Evolutionary conservation across 2,797 vertebrate genomes (phyloP).

Genomic region (Danio albolineatus): DNA sequence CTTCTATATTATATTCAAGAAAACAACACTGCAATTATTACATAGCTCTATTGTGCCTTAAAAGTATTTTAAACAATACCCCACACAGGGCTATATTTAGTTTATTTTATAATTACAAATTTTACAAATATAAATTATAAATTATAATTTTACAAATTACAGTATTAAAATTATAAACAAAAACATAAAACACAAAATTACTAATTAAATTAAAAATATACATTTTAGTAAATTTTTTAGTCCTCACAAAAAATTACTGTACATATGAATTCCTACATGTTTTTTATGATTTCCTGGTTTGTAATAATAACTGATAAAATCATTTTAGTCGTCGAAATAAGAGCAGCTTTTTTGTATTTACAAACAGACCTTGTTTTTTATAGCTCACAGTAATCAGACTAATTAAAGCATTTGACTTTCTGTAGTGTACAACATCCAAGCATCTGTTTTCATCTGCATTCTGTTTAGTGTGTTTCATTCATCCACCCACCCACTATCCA

Average conservation of each 20-base stretch:
- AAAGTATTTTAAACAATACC: too few species aligned
- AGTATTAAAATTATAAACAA: too few species aligned
- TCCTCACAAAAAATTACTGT: not conserved
- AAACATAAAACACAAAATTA: too few species aligned
- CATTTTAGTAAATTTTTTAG: too few species aligned
- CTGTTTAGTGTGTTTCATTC: conserved; percentile 19
- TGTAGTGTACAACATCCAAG: not conserved
- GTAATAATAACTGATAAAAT: not conserved
- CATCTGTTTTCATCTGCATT: conserved; percentile 37
- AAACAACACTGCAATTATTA: too few species aligned
- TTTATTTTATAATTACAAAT: too few species aligned
- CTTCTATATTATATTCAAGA: too few species aligned
- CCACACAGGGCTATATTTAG: too few species aligned
- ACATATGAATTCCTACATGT: not conserved
- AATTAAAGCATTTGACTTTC: conserved; percentile 11
- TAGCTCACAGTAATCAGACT: not conserved
- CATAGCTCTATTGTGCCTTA: too few species aligned
- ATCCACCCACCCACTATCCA: not conserved
- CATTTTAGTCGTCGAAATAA: not conserved
- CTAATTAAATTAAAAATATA: too few species aligned
- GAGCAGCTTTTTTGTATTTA: not conserved
- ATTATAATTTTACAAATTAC: too few species aligned
- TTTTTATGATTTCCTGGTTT: not conserved
- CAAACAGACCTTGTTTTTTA: not conserved
- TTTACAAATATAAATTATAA: too few species aligned